A percentile compares a stretch with the other conserved stretches of the same genome.
Evolutionary conservation across 2,797 vertebrate genomes (phyloP).

Genomic region (Halcyon chelicuti): DNA sequence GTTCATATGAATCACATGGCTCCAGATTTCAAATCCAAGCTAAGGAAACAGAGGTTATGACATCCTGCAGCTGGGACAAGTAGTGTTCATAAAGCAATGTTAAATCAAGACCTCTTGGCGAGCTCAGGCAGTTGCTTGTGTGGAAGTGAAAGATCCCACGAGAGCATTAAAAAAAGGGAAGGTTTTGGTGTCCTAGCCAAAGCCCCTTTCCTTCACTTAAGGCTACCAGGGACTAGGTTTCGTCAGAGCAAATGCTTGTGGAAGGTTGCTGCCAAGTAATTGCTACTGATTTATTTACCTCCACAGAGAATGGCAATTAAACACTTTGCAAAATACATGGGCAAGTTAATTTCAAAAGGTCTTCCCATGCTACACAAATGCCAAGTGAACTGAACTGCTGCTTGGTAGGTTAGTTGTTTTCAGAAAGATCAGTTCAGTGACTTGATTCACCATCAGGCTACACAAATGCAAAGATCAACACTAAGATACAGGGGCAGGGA

Average conservation of each 20-base stretch:
- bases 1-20: conserved; percentile 35
- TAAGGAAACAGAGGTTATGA: conserved; percentile 61
- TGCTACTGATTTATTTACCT: conserved; percentile 42
- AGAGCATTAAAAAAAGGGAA: conserved; percentile 26
- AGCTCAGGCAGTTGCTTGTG: conserved; percentile 9
- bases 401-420: not conserved
- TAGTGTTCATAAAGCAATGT: not conserved
- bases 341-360: not conserved
- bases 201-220: not conserved
- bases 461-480: accelerated
- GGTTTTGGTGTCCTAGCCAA: conserved; percentile 44
- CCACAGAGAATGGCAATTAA: not conserved
- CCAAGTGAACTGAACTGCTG: not conserved
- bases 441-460: not conserved
- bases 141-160: conserved; percentile 57
- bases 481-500: not conserved
- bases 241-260: not conserved
- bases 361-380: not conserved
- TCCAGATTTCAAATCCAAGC: conserved; percentile 35
- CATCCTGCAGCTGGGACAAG: conserved; percentile 53
- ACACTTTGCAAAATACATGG: not conserved
- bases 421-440: not conserved
- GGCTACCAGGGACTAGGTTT: conserved; percentile 8
- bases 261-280: conserved; percentile 13
- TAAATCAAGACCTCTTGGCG: conserved; percentile 45